Base-by-base conservation (phyloP, 2,113 vertebrate species). In the Saimiri boliviensis region DNA sequence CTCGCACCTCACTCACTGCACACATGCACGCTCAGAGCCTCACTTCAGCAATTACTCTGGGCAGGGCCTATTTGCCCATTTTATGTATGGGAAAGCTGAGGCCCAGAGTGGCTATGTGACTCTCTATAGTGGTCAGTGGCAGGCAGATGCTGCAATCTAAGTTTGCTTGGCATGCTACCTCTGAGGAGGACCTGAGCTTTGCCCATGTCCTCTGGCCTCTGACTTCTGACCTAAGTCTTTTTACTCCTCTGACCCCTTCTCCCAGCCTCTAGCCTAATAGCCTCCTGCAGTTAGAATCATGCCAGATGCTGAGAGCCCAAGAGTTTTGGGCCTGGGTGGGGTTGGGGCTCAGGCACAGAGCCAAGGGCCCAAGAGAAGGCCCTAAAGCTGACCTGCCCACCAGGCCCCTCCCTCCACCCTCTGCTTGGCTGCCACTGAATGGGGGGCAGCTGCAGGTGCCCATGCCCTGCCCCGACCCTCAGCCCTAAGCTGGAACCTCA, bases 281-380 rank as follows among this genome's bases (percentile, higher is more conserved):
- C n/a, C 17, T 68, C 40, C 58, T 73, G 30, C 0, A 2, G 10
- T 27, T 0, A 2, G 3, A 21, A n/a, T 58, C 1, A 0, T 0
- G 6, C 20, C 7, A 58, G 47, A 30, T 20, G 3, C 10, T 49
- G 23, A 87, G 14, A 54, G 27, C 42, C 82, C 17, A 9, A n/a
- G 10, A 47, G 25, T 14, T 30, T n/a, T n/a, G 37, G 89, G 40
- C 27, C 11, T 10, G 47, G 37, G 16, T 7, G 32, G 63, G 11
- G 70, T 16, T 2, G 52, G 10, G 25, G 37, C 6, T 4, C 30
- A 19, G 4, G 27, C 5, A 4, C 12, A 8, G 17, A 16, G 19
- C 6, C 9, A 63, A 45, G 71, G 83, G 70, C 35, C 27, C 1
- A 0, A 80, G 56, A 70, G 20, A 20, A 7, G 45, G 68, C n/a